phyloP scores from a whole-genome alignment of 2,113 vertebrate species.

The Myrmophylax atrothorax region DNA sequence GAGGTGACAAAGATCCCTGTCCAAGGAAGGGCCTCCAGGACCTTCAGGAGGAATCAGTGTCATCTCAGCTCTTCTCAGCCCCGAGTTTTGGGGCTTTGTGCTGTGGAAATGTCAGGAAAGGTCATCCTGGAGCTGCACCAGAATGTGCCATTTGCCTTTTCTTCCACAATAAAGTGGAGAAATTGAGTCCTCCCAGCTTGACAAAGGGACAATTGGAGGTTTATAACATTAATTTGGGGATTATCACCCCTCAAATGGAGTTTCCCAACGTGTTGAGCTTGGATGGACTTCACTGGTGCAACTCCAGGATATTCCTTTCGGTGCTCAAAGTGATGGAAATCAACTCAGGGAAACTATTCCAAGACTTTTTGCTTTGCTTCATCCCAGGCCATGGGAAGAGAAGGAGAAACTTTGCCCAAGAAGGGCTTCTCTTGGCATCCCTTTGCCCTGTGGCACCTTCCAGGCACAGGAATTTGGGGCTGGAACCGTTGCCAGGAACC shows the following conservation, averaged over 20 bases:
- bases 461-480: not conserved
- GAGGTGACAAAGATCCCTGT: not conserved
- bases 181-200: not conserved
- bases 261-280: not conserved
- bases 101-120: slow-evolving; percentile 47
- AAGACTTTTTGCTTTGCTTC: not conserved
- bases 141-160: not conserved
- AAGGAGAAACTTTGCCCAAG: not conserved
- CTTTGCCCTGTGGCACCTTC: not conserved
- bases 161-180: not conserved
- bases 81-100: not conserved
- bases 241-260: not conserved
- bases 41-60: not conserved
- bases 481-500: not conserved
- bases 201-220: not conserved
- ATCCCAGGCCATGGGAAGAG: not conserved
- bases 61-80: not conserved
- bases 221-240: not conserved
- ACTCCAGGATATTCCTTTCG: not conserved
- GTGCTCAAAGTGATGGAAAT: not conserved
- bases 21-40: not conserved
- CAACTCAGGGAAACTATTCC: not conserved
- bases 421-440: not conserved
- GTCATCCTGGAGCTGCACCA: not conserved
- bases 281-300: not conserved